These are phyloP conservation scores for Metacarcinus magister DNA, from an alignment of 2,888 invertebrate genomes.

Conservation along the genomic window DNA sequence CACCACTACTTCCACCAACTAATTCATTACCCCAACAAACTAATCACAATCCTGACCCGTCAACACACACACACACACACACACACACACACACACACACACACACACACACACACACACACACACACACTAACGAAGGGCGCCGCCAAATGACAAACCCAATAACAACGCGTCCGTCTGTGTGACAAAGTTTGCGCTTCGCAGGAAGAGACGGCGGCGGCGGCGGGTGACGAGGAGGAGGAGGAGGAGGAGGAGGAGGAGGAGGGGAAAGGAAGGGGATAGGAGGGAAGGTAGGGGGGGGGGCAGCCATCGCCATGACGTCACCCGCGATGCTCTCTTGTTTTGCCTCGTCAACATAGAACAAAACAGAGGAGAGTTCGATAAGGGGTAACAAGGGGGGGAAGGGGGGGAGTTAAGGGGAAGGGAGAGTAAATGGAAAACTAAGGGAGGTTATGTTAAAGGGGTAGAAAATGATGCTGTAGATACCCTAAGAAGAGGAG, in stretches of 20 bases:
- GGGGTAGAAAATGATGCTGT: neutral
- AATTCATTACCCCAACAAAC: neutral
- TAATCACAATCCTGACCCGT: neutral
- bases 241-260: constrained; percentile 26
- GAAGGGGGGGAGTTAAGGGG: neutral
- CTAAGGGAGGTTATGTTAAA: neutral
- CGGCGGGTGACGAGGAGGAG: neutral
- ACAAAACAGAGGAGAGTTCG: neutral
- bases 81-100: constrained; percentile 46
- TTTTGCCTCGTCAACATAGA: neutral
- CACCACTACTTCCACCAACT: neutral
- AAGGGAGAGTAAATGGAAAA: neutral
- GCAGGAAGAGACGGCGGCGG: too few species aligned
- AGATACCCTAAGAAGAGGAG: neutral
- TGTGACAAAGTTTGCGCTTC: neutral
- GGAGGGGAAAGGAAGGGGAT: neutral
- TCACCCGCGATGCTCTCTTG: constrained; percentile 1
- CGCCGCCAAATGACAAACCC: neutral
- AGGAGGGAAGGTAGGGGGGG: neutral
- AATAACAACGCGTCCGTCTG: neutral
- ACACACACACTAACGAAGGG: neutral
- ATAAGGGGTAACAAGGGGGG: neutral
- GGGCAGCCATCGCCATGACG: neutral
- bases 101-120: constrained; percentile 40
- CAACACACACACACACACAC: neutral